phyloP scores from a whole-genome alignment of 2,797 vertebrate species.

The Danio kyathit region DNA sequence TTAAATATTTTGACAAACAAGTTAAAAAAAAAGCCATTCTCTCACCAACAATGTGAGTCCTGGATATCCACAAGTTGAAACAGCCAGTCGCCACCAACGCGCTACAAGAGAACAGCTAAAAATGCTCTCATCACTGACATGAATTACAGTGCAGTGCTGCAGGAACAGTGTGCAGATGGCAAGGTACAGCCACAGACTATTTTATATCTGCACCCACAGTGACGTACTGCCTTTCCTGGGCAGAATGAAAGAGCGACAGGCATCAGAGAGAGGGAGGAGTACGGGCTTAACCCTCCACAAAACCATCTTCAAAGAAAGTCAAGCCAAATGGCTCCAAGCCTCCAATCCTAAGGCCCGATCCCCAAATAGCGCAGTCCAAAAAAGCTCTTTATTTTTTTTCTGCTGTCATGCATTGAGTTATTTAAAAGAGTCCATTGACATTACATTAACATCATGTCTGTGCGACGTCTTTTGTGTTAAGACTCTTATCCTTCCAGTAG shows the following conservation, averaged over 20 bases:
- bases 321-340: slow-evolving; percentile 49
- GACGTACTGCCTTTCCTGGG: slow-evolving; percentile 51
- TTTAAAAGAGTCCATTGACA: slow-evolving; percentile 45
- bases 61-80: slow-evolving; percentile 12
- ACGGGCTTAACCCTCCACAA: slow-evolving; percentile 53
- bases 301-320: slow-evolving; percentile 59
- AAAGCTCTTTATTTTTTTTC: slow-evolving; percentile 26
- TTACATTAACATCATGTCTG: slow-evolving; percentile 41
- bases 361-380: slow-evolving; percentile 52
- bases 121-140: slow-evolving; percentile 25
- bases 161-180: slow-evolving; percentile 18
- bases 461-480: slow-evolving; percentile 13
- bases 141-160: slow-evolving; percentile 26
- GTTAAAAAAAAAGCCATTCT: not conserved
- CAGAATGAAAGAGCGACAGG: slow-evolving; percentile 54
- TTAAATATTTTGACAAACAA: not conserved
- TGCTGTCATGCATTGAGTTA: slow-evolving; percentile 47
- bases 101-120: not conserved
- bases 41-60: slow-evolving; percentile 22
- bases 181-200: slow-evolving; percentile 31
- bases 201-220: slow-evolving; percentile 58
- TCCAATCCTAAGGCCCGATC: slow-evolving; percentile 14
- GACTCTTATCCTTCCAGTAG: slow-evolving; percentile 44
- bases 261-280: slow-evolving; percentile 56
- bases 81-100: not conserved